phyloP scores from a whole-genome alignment of 2,888 invertebrate genomes.

The Diloba caeruleocephala region DNA sequence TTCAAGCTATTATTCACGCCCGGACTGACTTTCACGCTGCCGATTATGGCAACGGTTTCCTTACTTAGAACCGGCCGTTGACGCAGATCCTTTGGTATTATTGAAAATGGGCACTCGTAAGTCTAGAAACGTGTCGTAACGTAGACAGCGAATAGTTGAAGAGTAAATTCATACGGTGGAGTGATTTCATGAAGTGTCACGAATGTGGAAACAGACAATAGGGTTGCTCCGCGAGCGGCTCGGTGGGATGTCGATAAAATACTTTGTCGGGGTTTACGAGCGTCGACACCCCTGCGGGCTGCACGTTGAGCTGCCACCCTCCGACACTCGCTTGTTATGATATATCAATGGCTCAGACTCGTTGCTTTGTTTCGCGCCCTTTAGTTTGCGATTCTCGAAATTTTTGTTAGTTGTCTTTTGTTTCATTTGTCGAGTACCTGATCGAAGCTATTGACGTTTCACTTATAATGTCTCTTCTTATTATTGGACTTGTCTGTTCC shows the following conservation, averaged over 20 bases:
- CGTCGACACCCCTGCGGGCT: conserved; percentile 72
- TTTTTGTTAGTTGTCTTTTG: conserved; percentile 17
- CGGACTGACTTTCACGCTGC: conserved; percentile 83
- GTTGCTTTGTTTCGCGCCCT: conserved; percentile 51
- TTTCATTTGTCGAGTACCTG: conserved; percentile 11
- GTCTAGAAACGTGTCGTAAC: conserved; percentile 27
- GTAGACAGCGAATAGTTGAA: conserved; percentile 47
- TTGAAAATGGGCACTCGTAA: conserved; percentile 12
- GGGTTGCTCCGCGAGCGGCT: conserved; percentile 69
- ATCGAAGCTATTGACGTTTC: no score
- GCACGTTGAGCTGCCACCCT: conserved; percentile 59
- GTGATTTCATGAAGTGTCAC: conserved; percentile 83
- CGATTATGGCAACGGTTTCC: conserved; percentile 83
- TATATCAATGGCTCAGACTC: conserved; percentile 73
- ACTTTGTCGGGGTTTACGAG: conserved; percentile 84
- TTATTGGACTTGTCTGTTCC: no score
- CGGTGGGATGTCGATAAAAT: conserved; percentile 80
- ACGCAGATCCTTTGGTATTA: conserved; percentile 44
- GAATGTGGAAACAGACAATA: conserved; percentile 80
- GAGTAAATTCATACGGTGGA: conserved; percentile 74
- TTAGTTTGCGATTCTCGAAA: conserved; percentile 37
- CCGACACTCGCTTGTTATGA: conserved; percentile 76
- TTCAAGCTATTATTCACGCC: conserved; percentile 83
- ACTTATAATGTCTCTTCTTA: no score
- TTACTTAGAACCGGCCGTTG: conserved; percentile 67